Evolutionary conservation across 2,113 vertebrate species (phyloP), one percentile per base, ranked within the genome.

Genomic region (Abramis brama): DNA sequence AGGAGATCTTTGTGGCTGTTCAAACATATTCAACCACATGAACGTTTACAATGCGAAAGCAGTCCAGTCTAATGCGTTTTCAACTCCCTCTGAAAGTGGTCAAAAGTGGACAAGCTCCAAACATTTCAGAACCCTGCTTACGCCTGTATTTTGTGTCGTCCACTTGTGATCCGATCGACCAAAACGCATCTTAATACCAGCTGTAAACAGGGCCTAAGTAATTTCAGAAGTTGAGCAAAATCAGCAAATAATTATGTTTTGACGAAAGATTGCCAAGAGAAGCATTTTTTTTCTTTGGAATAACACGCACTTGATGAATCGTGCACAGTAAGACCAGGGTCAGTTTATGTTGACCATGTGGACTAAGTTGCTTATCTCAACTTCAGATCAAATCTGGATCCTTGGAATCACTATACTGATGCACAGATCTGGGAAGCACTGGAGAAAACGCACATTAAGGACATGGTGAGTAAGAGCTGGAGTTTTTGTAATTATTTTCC

Each of bases 371-470:
- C 60, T 68, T 27, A 8, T 83, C 85, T 82, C 21, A 87, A 23
- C 15, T 25, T 89, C 60, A 96, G 95, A 92, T 94, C 91, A 86
- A 96, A 96, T 87, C 90, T 96, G 82, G 95, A 96, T 86, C 94
- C 95, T 0, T 95, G 93, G 94, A 91, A 91, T 89, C 91, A 95
- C 85, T 94, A 93, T 86, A 92, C 94, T 8, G 95, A 96, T 66
- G 87, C 86, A 3, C 90, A 95, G 91, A 93, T 96, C 86, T 96
- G 95, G 95, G 95, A 95, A 9, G 94, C 94, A 17, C 92, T 96
- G 3, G 95, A 95, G 90, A 94, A 94, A 90, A 95, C 94, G 0
- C 94, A 95, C 39, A 92, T 95, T 55, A 95, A 95, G 89, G 94
- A 95, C 39, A 95, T 91, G 94, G 95, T 95, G 86, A 91, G 93